Conservation (phyloP, 2,888 invertebrate genomes). For the Leucania comma region DNA sequence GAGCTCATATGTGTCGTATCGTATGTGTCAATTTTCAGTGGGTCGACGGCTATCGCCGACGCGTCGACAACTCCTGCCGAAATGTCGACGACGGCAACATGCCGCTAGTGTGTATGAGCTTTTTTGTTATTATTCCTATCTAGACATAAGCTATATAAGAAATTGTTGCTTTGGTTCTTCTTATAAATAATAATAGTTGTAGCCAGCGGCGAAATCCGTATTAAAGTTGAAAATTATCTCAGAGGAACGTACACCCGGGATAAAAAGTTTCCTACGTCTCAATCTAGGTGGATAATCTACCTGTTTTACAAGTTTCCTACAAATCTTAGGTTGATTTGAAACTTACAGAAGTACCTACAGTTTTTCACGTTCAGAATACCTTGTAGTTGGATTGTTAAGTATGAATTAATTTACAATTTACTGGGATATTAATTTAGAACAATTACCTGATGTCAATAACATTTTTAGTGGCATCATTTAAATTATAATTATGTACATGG, state of each 20-base stretch:
- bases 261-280: neutral
- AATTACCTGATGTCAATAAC: neutral
- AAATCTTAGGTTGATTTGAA: too few species aligned
- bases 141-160: too few species aligned
- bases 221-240: neutral
- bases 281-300: neutral
- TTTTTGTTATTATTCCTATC: neutral
- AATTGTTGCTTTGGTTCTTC: neutral
- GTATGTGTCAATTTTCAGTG: too few species aligned
- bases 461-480: neutral
- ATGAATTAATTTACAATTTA: neutral
- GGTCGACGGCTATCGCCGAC: too few species aligned
- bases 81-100: too few species aligned
- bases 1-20: too few species aligned
- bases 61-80: too few species aligned
- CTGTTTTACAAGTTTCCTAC: neutral
- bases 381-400: neutral
- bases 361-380: neutral
- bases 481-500: too few species aligned
- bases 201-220: neutral
- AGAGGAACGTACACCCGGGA: neutral
- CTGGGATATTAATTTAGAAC: conserved; percentile 5
- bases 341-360: neutral
- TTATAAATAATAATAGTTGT: neutral
- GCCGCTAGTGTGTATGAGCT: too few species aligned